Evolutionary conservation across 2,888 invertebrate species (phyloP).

Genomic region (Rhingia campestris): DNA sequence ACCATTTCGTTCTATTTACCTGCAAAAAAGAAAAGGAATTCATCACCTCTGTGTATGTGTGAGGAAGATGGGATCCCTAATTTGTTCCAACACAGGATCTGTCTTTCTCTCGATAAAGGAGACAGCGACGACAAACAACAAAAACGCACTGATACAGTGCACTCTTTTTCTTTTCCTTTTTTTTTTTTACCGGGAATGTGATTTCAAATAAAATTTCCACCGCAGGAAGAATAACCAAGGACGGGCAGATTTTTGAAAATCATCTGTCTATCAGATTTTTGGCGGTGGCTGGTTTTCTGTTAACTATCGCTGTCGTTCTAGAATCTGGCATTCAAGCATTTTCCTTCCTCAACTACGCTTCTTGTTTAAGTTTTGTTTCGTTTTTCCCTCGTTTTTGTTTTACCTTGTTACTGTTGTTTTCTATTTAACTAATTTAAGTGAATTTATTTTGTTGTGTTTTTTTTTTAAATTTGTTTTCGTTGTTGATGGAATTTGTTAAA

Average conservation of each 20-base stretch:
- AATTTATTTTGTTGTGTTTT: conserved; percentile 21
- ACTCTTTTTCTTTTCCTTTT: conserved; percentile 49
- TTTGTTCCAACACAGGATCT: conserved; percentile 1
- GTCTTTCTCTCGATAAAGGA: conserved; percentile 33
- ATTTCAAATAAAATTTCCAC: conserved; percentile 33
- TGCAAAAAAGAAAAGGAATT: conserved; percentile 8
- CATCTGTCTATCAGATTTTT: conserved; percentile 72
- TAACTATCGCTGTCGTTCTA: conserved; percentile 18
- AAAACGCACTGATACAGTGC: conserved; percentile 37
- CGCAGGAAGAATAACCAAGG: conserved; percentile 36
- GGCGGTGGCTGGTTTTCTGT: conserved; percentile 52
- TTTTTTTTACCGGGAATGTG: conserved; percentile 54
- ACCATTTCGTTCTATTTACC: conserved; percentile 34
- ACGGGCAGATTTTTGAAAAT: conserved; percentile 48
- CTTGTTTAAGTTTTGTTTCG: conserved; percentile 16
- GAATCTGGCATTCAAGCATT: conserved; percentile 16
- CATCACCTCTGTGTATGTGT: conserved; percentile 9
- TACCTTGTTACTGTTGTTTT: conserved; percentile 32
- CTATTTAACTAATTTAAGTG: conserved; percentile 18
- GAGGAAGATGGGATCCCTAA: conserved; percentile 43
- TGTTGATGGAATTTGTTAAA: conserved; percentile 28
- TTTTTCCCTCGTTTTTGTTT: conserved; percentile 13
- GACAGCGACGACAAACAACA: background rate
- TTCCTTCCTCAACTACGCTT: conserved; percentile 38
- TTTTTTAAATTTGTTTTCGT: background rate